Conservation (phyloP, 92 coral and sea anemone genomes). For the Heteractis magnifica region DNA sequence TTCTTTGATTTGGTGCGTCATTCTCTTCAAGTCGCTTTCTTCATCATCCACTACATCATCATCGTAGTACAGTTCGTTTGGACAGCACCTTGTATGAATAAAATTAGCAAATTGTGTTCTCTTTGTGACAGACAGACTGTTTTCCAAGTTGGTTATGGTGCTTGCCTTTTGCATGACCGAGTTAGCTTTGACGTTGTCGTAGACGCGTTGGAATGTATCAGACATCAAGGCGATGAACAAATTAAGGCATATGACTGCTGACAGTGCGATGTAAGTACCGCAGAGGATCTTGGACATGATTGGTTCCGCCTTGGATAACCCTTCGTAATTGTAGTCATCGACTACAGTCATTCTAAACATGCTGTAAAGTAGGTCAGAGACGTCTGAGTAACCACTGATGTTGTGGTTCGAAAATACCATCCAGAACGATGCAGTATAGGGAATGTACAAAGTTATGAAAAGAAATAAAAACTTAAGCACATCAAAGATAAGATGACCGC, state of each 20-base stretch:
- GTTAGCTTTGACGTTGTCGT: slow-evolving; percentile 94
- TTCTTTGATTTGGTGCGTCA: slow-evolving; percentile 91
- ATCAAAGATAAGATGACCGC: slow-evolving; percentile 81
- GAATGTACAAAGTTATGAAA: slow-evolving; percentile 83
- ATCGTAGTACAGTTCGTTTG: slow-evolving; percentile 86
- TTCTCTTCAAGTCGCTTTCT: slow-evolving; percentile 76
- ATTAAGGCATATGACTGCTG: slow-evolving; percentile 83
- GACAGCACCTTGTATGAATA: slow-evolving; percentile 81
- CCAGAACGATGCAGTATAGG: slow-evolving; percentile 98
- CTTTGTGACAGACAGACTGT: slow-evolving; percentile 53
- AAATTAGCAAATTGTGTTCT: slow-evolving; percentile 68
- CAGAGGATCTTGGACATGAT: slow-evolving; percentile 91
- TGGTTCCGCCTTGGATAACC: slow-evolving; percentile 72
- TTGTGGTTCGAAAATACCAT: slow-evolving; percentile 77
- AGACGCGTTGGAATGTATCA: slow-evolving; percentile 96
- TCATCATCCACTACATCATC: slow-evolving; percentile 72
- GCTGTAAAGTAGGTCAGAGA: slow-evolving; percentile 73
- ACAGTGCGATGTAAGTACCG: slow-evolving; percentile 95
- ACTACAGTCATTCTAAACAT: slow-evolving; percentile 98
- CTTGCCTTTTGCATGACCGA: slow-evolving; percentile 96
- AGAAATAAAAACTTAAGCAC: slow-evolving; percentile 82
- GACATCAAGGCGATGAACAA: slow-evolving; percentile 94
- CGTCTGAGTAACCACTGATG: slow-evolving; percentile 70
- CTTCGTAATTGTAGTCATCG: slow-evolving; percentile 86
- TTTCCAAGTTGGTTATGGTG: slow-evolving; percentile 76